phyloP scores from a whole-genome alignment of 2,113 vertebrate species.

The Rhegmatorhina hoffmannsi region DNA sequence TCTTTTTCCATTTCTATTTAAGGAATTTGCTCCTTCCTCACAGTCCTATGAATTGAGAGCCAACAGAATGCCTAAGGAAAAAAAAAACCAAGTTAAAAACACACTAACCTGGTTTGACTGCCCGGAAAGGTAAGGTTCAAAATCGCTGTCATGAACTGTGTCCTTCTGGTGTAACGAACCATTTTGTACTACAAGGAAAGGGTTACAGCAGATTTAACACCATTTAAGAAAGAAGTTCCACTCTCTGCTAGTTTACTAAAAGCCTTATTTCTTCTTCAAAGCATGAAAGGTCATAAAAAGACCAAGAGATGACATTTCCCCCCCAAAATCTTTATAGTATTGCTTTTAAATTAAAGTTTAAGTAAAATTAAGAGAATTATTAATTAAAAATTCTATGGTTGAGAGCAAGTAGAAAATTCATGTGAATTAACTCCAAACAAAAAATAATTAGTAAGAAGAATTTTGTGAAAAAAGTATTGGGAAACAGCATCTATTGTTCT shows the following conservation, averaged over 20 bases:
- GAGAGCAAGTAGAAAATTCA: background rate
- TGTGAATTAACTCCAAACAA: background rate
- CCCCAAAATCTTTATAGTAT: background rate
- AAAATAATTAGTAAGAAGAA: background rate
- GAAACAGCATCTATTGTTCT: constrained; percentile 15
- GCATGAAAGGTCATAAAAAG: background rate
- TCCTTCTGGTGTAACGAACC: constrained; percentile 96
- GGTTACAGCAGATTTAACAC: constrained; percentile 2
- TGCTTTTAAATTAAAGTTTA: background rate
- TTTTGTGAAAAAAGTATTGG: background rate
- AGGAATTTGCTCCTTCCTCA: constrained; percentile 54
- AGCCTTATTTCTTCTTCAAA: background rate
- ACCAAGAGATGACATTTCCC: background rate
- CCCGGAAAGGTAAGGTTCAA: constrained; percentile 93
- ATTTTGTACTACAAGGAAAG: constrained; percentile 90
- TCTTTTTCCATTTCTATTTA: constrained; percentile 54
- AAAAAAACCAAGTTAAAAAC: constrained; percentile 2
- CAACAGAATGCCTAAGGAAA: background rate
- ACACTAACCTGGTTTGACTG: constrained; percentile 92
- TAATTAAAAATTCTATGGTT: background rate
- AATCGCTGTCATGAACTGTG: constrained; percentile 91
- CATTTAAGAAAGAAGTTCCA: background rate
- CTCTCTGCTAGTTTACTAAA: background rate
- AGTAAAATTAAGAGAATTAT: background rate
- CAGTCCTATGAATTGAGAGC: constrained; percentile 16